A percentile compares a stretch with the other conserved stretches of the same genome.
phyloP scores from a whole-genome alignment of 2,797 vertebrate species.

The Borostomias antarcticus region DNA sequence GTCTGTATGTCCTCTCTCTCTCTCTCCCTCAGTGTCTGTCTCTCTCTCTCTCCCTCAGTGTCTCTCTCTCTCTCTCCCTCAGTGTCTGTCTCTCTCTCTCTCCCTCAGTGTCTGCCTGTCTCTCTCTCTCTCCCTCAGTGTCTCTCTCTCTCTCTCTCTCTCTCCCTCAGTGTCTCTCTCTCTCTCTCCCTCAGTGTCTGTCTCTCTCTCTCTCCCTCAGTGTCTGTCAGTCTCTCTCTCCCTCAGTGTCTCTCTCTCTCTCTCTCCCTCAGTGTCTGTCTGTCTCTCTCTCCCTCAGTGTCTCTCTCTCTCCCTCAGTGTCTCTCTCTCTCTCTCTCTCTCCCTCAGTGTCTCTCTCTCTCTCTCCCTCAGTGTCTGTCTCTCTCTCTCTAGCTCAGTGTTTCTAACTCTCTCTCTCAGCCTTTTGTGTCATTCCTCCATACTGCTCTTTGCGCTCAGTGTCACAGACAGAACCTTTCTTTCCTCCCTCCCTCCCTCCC shows the following conservation, averaged over 20 bases:
- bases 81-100: no score
- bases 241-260: slow-evolving; percentile 32
- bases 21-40: no score
- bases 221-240: slow-evolving; percentile 26
- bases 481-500: background rate
- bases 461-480: background rate
- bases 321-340: background rate
- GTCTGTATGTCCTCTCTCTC: no score
- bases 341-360: background rate
- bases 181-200: slow-evolving; percentile 31
- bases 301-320: background rate
- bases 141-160: slow-evolving; percentile 20
- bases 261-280: slow-evolving; percentile 46
- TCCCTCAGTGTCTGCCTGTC: no score
- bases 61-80: no score
- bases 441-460: background rate
- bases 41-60: background rate
- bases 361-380: background rate
- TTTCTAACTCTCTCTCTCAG: no score
- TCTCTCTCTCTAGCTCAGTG: no score
- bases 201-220: slow-evolving; percentile 7
- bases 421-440: background rate
- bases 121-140: slow-evolving; percentile 5
- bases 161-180: slow-evolving; percentile 15
- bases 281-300: background rate